Evolutionary conservation across 2,888 invertebrate species (phyloP).

Genomic region (Barypeithes pellucidus): DNA sequence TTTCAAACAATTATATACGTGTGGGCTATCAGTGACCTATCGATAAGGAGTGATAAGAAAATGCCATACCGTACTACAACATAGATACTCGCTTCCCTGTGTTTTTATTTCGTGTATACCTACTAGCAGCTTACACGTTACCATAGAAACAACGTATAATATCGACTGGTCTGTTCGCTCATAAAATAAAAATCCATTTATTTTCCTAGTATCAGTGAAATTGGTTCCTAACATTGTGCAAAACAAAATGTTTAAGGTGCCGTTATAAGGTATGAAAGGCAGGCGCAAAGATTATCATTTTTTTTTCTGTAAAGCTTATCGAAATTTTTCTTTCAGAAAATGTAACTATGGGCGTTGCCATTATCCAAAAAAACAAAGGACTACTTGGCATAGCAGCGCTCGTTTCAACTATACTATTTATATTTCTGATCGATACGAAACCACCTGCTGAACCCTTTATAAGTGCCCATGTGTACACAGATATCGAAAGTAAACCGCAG

Average conservation of each 20-base stretch:
- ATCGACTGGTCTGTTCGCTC: neutral
- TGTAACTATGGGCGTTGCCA: conserved; percentile 53
- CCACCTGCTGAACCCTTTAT: neutral
- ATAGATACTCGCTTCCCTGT: neutral
- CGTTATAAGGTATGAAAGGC: no score
- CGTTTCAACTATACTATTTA: neutral
- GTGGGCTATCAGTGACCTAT: neutral
- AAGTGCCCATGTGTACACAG: neutral
- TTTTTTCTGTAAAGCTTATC: no score
- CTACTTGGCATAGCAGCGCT: conserved; percentile 2
- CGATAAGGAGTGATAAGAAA: neutral
- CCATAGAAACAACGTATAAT: neutral
- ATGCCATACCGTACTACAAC: neutral
- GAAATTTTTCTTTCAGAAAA: conserved; percentile 53
- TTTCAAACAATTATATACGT: no score
- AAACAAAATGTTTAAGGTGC: no score
- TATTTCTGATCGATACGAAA: conserved; percentile 3
- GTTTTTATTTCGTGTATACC: neutral
- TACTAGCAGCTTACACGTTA: neutral
- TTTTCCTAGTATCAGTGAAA: no score
- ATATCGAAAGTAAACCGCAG: conserved; percentile 11
- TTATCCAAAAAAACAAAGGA: conserved; percentile 23
- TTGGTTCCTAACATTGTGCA: no score
- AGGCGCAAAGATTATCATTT: no score
- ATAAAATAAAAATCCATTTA: neutral